These are phyloP conservation scores for Lucifuga dentata DNA, from an alignment of 2,113 vertebrate genomes.

Conservation along the genomic window DNA sequence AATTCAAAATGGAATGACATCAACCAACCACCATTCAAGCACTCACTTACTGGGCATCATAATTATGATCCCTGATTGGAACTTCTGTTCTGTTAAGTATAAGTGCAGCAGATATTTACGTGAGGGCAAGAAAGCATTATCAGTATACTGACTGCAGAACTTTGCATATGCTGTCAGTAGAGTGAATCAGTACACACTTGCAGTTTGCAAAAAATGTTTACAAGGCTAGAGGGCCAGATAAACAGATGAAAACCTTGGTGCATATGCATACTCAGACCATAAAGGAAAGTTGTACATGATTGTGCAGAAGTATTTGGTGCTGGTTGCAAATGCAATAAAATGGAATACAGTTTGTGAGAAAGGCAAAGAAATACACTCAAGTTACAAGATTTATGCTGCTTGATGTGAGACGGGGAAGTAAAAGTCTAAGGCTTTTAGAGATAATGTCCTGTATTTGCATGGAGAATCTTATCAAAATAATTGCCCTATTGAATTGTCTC, in stretches of 20 bases:
- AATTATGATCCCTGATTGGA: slow-evolving; percentile 42
- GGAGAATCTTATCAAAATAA: slow-evolving; percentile 17
- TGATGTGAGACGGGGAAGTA: slow-evolving; percentile 14
- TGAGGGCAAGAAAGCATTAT: slow-evolving; percentile 29
- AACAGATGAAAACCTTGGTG: slow-evolving; percentile 3
- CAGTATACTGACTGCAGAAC: slow-evolving; percentile 9
- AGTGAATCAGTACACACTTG: slow-evolving; percentile 38
- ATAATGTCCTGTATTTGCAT: slow-evolving; percentile 13
- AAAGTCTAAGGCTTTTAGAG: slow-evolving; percentile 37
- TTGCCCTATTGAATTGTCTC: slow-evolving; percentile 29
- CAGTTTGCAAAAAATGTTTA: slow-evolving; percentile 9
- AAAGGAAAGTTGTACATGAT: slow-evolving; percentile 9
- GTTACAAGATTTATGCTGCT: slow-evolving; percentile 20
- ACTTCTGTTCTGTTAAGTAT: slow-evolving; percentile 24
- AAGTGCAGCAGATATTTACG: slow-evolving; percentile 38
- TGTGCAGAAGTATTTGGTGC: slow-evolving; percentile 47
- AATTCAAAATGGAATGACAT: slow-evolving; percentile 36
- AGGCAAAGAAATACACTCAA: slow-evolving; percentile 34
- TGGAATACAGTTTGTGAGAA: slow-evolving; percentile 35
- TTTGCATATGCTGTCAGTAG: slow-evolving; percentile 33
- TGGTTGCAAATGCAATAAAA: slow-evolving; percentile 53
- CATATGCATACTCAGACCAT: slow-evolving; percentile 12
- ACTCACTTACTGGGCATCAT: slow-evolving; percentile 12
- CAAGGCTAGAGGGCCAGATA: slow-evolving; percentile 19
- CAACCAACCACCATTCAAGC: slow-evolving; percentile 39